Evolutionary conservation across 30 jellyfish, hydroid and myxozoan species (phyloP).

Genomic region (Clytia hemisphaerica): DNA sequence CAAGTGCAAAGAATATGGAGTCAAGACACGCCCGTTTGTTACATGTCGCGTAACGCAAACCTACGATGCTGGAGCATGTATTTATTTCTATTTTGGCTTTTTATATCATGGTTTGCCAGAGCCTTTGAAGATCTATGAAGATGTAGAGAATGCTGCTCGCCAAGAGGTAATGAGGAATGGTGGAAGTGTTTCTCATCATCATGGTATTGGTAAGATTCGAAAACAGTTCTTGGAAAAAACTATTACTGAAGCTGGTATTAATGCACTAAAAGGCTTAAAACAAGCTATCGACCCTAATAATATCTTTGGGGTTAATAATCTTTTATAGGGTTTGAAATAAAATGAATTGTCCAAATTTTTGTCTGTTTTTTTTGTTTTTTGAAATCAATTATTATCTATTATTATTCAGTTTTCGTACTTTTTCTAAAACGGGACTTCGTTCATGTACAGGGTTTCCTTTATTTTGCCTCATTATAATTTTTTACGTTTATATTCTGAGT

Average conservation of each 20-base stretch:
- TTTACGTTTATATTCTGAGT: too few relatives aligned
- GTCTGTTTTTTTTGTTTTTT: conserved; percentile 4
- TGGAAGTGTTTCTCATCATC: conserved; percentile 95
- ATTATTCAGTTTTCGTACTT: background rate
- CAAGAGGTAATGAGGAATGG: conserved; percentile 90
- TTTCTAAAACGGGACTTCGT: too few relatives aligned
- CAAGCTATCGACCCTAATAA: conserved; percentile 78
- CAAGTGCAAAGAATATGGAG: conserved; percentile 64
- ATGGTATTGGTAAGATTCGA: conserved; percentile 87
- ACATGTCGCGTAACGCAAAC: conserved; percentile 97
- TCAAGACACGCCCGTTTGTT: conserved; percentile 61
- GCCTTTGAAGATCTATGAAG: conserved; percentile 74
- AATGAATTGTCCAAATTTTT: background rate
- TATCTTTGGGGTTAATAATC: conserved; percentile 76
- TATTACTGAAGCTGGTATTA: conserved; percentile 64
- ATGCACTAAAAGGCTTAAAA: conserved; percentile 68
- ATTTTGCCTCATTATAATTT: too few relatives aligned
- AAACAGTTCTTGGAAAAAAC: conserved; percentile 58
- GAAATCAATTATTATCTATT: background rate
- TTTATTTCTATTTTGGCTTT: conserved; percentile 89
- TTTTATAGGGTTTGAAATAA: conserved; percentile 31
- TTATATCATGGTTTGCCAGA: conserved; percentile 58
- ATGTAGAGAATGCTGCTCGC: conserved; percentile 84
- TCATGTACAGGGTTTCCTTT: too few relatives aligned
- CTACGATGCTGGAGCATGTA: conserved; percentile 97